Conservation (phyloP, 1,140 invertebrate genomes). For the Heliconius himera region DNA sequence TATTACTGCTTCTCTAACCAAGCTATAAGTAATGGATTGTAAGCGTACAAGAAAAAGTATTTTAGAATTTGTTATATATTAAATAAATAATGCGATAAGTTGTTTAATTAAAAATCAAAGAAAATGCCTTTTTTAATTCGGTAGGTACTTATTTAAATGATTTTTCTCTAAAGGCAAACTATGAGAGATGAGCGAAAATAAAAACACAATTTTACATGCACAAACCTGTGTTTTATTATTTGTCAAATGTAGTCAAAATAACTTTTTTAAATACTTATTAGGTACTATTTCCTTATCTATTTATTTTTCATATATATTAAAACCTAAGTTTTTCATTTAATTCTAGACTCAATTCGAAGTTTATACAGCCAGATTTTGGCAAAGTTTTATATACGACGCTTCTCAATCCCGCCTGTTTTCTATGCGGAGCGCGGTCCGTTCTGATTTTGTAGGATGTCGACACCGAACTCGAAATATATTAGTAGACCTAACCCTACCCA, state of each 20-base stretch:
- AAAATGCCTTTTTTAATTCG: too few species aligned
- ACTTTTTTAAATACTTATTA: too few species aligned
- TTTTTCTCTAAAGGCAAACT: too few species aligned
- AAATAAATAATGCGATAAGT: too few species aligned
- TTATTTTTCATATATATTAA: not conserved
- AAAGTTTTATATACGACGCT: slow-evolving; percentile 20
- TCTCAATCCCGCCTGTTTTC: slow-evolving; percentile 62
- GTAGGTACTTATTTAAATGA: too few species aligned
- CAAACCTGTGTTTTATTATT: too few species aligned
- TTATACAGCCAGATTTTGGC: not conserved
- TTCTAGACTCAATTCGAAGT: not conserved
- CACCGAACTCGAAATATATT: slow-evolving; percentile 73
- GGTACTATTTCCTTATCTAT: not conserved
- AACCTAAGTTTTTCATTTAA: too few species aligned
- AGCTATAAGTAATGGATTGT: not conserved
- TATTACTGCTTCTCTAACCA: not conserved
- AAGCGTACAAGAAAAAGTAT: not conserved
- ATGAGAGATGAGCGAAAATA: too few species aligned
- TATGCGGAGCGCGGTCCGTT: slow-evolving; percentile 69
- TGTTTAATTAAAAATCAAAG: too few species aligned
- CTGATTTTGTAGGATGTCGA: slow-evolving; percentile 77
- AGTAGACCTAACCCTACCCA: slow-evolving; percentile 71
- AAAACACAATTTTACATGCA: too few species aligned
- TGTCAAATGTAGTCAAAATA: too few species aligned
- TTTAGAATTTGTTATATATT: too few species aligned